Conservation (phyloP, 1,140 invertebrate species). For the Drosophila simulans region DNA sequence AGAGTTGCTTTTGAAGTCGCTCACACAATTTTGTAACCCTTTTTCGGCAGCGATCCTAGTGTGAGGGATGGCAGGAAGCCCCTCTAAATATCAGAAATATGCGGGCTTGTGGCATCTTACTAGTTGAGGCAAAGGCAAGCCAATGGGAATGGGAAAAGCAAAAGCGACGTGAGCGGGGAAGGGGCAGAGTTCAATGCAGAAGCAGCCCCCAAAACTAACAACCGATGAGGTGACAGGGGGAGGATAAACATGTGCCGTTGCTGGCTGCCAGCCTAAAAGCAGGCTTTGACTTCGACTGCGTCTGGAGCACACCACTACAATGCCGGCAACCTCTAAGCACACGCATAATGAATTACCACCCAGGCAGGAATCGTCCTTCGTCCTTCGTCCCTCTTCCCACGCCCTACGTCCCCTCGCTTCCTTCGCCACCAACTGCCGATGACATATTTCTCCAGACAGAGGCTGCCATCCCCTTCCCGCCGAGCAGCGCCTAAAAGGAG, state of each 20-base stretch:
- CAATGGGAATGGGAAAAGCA: neutral
- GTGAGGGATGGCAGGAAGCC: constrained; percentile 7
- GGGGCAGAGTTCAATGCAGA: constrained; percentile 57
- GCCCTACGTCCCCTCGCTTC: neutral
- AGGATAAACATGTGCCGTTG: constrained; percentile 30
- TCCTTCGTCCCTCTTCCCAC: neutral
- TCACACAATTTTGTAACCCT: constrained; percentile 66
- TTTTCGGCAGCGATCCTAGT: constrained; percentile 53
- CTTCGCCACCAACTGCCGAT: constrained; percentile 70
- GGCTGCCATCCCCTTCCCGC: constrained; percentile 17
- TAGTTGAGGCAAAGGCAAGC: constrained; percentile 55
- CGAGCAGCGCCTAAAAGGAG: constrained; percentile 73
- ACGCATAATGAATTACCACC: constrained; percentile 81
- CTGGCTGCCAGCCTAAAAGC: constrained; percentile 68
- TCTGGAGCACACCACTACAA: constrained; percentile 59
- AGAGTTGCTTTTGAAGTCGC: constrained; percentile 71
- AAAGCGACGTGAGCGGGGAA: neutral
- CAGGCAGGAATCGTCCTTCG: constrained; percentile 27
- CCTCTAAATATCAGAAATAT: constrained; percentile 62
- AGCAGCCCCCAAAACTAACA: constrained; percentile 49
- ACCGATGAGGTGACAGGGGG: constrained; percentile 19
- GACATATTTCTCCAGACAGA: constrained; percentile 80
- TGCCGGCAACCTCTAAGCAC: constrained; percentile 74
- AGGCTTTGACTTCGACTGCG: constrained; percentile 43
- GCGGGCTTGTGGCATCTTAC: constrained; percentile 74